Conservation (phyloP, 23 tunicate species). For the Ascidia mentula region DNA sequence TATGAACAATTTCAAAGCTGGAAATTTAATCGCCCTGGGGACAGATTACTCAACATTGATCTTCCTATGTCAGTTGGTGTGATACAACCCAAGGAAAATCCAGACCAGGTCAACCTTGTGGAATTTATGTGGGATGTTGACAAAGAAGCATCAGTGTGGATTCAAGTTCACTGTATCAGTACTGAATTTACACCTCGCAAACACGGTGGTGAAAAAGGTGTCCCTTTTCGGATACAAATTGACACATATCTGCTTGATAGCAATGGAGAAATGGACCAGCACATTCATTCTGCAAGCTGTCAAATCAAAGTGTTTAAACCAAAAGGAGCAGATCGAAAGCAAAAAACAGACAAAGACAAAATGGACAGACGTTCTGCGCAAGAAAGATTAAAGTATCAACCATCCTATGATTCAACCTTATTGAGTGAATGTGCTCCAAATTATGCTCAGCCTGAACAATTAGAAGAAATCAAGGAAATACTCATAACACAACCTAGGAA, state of each 20-base stretch:
- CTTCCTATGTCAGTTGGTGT: constrained; percentile 91
- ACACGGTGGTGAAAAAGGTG: constrained; percentile 99
- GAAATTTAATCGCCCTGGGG: constrained; percentile 83
- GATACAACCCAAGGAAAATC: constrained; percentile 55
- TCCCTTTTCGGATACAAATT: constrained; percentile 91
- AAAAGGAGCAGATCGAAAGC: constrained; percentile 97
- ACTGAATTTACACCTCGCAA: constrained; percentile 93
- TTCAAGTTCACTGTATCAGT: constrained; percentile 94
- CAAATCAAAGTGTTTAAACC: constrained; percentile 95
- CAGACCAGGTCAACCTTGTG: constrained; percentile 66
- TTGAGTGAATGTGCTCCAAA: constrained; percentile 76
- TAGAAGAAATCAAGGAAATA: constrained; percentile 20
- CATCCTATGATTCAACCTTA: constrained; percentile 82
- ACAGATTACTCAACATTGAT: constrained; percentile 82
- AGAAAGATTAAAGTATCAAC: constrained; percentile 84
- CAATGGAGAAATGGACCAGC: constrained; percentile 51
- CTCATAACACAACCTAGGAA: background rate
- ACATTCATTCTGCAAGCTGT: constrained; percentile 92
- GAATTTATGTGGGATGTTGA: constrained; percentile 88
- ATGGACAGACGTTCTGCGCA: constrained; percentile 83
- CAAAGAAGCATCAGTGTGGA: constrained; percentile 77
- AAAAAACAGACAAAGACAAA: constrained; percentile 91
- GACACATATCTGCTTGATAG: constrained; percentile 71
- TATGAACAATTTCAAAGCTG: constrained; percentile 83
- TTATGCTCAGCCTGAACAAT: constrained; percentile 13